Conservation (phyloP, 2,797 vertebrate genomes). For the Eulemur albifrons region DNA sequence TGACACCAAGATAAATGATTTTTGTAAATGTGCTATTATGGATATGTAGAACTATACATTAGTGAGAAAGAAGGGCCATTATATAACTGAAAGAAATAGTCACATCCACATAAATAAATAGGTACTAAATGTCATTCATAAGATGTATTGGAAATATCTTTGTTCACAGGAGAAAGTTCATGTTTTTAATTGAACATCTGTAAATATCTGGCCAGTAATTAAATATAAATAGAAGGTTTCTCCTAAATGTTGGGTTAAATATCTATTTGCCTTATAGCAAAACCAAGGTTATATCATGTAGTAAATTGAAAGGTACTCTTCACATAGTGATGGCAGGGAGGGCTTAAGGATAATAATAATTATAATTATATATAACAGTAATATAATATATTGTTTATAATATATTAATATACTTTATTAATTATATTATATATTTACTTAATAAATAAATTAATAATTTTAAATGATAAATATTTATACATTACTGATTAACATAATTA, state of each 20-base stretch:
- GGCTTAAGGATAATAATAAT: not conserved
- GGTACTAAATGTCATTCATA: not conserved
- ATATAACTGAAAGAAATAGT: not conserved
- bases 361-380: no score
- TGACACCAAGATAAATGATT: not conserved
- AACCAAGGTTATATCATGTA: not conserved
- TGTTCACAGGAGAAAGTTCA: not conserved
- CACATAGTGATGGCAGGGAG: not conserved
- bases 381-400: no score
- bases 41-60: not conserved
- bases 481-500: no score
- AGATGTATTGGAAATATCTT: not conserved
- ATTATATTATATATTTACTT: no score
- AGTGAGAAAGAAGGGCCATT: not conserved
- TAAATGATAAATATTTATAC: no score
- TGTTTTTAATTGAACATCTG: slow-evolving; percentile 8
- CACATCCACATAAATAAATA: not conserved
- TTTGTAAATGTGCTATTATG: not conserved
- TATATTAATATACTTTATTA: no score
- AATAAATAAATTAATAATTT: no score
- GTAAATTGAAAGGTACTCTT: not conserved
- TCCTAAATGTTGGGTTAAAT: not conserved
- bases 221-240: not conserved
- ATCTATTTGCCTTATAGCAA: not conserved
- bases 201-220: not conserved